Evolutionary conservation across 2,888 invertebrate species (phyloP), one percentile per base, ranked within the genome.

Genomic region (Lacanobia wlatinum): DNA sequence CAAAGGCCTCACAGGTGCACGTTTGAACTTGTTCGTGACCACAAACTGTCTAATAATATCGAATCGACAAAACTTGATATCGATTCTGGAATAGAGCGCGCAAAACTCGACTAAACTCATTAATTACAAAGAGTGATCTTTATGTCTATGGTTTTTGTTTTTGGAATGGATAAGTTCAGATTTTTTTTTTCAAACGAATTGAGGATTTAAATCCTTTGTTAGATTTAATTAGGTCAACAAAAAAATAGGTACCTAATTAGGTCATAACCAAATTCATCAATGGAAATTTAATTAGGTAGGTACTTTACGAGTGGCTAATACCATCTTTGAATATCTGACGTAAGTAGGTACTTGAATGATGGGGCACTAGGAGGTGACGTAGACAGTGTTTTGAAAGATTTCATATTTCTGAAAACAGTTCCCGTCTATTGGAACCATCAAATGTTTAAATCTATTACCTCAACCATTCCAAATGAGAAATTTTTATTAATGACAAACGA

Each of bases 1-100:
- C 73, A 73, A 73, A 84, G 75, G 76, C 83, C 70, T 59, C 62
- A 62, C 70, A 75, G 73, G 82, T 78, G 74, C 76, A 78, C 46
- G 72, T 62, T 71, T 43, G 46, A 67, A 85, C 76, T 76, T 62
- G 77, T 84, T 75, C 52, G n/a, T 74, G 65, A 72, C 65, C 62
- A 65, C 70, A 62, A 73, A 14, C n/a, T 66, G 68, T 67, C 59
- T 71, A 56, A 63, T 66, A 70, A 70, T 68, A 64, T 76, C 63
- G 55, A 68, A 67, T 76, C 62, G 56, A 70, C 12, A 66, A 70
- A 78, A 75, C 62, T 69, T 73, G 62, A 71, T 64, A 63, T 70
- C 55, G 66, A 80, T 78, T 63, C 52, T 70, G 6, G 55, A 70
- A 61, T 53, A 53, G 34, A 53, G 9, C 23, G 61, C 58, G n/a